These are phyloP conservation scores for Acholoe squamosa DNA, from an alignment of 2,888 invertebrate species.

Conservation along the genomic window DNA sequence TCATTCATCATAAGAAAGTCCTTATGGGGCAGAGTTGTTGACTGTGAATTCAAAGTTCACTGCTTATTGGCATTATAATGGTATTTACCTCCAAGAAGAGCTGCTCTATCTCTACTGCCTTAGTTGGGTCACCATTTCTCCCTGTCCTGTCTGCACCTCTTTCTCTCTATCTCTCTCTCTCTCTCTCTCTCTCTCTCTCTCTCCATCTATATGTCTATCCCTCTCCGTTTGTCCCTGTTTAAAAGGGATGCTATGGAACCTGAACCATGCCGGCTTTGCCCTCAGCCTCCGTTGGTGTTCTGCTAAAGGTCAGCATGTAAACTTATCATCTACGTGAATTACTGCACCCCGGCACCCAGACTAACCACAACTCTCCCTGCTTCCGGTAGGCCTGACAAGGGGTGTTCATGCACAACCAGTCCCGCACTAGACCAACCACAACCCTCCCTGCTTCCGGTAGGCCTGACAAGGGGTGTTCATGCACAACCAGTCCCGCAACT, in stretches of 20 bases:
- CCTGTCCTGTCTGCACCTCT: too few relatives aligned
- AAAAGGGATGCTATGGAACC: constrained; percentile 3
- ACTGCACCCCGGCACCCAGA: not conserved
- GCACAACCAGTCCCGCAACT: not conserved
- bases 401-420: not conserved
- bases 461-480: constrained; percentile 19
- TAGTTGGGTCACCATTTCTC: too few relatives aligned
- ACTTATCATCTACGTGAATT: constrained; percentile 35
- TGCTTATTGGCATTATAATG: too few relatives aligned
- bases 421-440: constrained; percentile 16
- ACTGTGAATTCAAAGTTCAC: too few relatives aligned
- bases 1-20: too few relatives aligned
- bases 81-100: too few relatives aligned
- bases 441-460: not conserved
- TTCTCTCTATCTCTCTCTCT: too few relatives aligned
- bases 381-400: constrained; percentile 6
- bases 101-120: too few relatives aligned
- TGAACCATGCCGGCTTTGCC: constrained; percentile 15
- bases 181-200: too few relatives aligned
- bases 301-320: constrained; percentile 47
- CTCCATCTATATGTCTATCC: not conserved
- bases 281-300: not conserved
- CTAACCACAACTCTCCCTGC: not conserved
- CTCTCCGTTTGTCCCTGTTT: not conserved
- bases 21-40: too few relatives aligned